Evolutionary conservation across 23 tunicate genomes (phyloP).

Genomic region (Trididemnum nubilum): DNA sequence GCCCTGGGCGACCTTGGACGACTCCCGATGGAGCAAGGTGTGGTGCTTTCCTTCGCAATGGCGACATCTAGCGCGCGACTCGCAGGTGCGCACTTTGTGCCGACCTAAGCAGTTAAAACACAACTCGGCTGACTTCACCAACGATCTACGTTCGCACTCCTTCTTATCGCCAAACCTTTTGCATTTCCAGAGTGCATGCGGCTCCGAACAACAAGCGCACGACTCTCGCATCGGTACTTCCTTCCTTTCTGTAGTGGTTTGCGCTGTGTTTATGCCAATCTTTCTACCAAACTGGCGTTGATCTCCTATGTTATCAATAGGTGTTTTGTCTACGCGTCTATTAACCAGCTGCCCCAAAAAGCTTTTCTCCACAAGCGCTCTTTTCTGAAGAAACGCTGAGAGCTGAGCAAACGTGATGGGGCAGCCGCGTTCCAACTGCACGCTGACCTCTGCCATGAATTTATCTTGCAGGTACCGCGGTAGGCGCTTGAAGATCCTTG

Average conservation of each 20-base stretch:
- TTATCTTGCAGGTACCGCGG: conserved; percentile 4
- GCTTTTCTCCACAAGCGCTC: not conserved
- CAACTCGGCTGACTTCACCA: not conserved
- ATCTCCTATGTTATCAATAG: too few species aligned
- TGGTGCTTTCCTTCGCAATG: not conserved
- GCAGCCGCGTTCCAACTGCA: not conserved
- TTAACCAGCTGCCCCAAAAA: not conserved
- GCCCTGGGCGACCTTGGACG: too few species aligned
- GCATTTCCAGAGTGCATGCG: conserved; percentile 4
- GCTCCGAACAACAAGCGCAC: not conserved
- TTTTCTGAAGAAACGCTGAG: not conserved
- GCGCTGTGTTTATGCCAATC: too few species aligned
- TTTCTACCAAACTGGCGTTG: too few species aligned
- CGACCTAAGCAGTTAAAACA: not conserved
- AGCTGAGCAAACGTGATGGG: not conserved
- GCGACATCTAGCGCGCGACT: not conserved
- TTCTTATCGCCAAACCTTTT: not conserved
- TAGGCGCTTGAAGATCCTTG: conserved; percentile 1
- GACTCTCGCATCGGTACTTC: too few species aligned
- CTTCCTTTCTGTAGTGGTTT: too few species aligned
- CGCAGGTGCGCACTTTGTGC: not conserved
- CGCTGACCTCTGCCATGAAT: not conserved
- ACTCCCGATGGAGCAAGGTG: not conserved
- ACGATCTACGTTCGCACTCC: not conserved
- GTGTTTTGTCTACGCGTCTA: not conserved